These are phyloP conservation scores for Daphoenositta chrysoptera DNA, from an alignment of 2,113 vertebrate genomes.

Conservation along the genomic window DNA sequence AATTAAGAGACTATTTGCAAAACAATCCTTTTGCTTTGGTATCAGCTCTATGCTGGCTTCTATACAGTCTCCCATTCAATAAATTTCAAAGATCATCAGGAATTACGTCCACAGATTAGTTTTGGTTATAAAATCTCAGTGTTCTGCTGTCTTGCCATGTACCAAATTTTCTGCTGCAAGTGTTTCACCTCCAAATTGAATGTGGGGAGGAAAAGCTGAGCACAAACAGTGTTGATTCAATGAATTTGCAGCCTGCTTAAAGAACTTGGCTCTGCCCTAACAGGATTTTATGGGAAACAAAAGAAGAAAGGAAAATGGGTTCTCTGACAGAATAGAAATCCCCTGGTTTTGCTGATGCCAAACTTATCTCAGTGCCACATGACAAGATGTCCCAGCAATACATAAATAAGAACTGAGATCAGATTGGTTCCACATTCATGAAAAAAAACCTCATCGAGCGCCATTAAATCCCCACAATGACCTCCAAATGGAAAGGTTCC, in stretches of 20 bases:
- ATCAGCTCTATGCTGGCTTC: not conserved
- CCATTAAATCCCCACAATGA: slow-evolving; percentile 35
- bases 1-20: not conserved
- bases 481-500: slow-evolving; percentile 4
- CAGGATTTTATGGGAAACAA: slow-evolving; percentile 40
- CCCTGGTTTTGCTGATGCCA: not conserved
- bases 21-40: not conserved
- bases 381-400: not conserved
- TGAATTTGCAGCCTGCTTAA: not conserved
- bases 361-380: not conserved
- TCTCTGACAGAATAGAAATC: not conserved
- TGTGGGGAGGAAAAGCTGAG: not conserved
- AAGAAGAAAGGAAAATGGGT: not conserved
- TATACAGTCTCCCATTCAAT: not conserved
- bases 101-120: not conserved
- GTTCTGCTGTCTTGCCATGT: not conserved
- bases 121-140: not conserved
- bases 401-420: not conserved
- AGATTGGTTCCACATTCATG: slow-evolving; percentile 5
- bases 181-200: not conserved
- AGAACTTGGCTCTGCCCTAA: not conserved
- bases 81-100: not conserved
- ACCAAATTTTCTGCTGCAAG: not conserved
- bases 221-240: not conserved
- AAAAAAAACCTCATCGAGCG: accelerated